A percentile compares a stretch with the other conserved stretches of the same genome.
Conservation (phyloP, 2,113 vertebrate genomes). For the Rutilus rutilus region DNA sequence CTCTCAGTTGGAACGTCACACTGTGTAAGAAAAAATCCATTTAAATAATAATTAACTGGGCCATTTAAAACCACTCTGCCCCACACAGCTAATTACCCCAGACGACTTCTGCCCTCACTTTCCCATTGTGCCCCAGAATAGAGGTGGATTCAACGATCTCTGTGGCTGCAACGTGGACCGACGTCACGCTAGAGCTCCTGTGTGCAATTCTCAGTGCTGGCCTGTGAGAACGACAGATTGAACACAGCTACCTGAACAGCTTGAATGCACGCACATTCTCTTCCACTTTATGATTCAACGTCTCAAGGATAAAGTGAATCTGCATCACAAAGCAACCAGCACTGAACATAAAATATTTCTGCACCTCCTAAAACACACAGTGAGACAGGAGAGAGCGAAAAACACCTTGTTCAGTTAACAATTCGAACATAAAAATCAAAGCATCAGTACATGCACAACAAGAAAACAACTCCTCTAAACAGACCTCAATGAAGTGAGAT, state of each 20-base stretch:
- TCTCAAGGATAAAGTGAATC: constrained; percentile 63
- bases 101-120: constrained; percentile 71
- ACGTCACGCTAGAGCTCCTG: constrained; percentile 49
- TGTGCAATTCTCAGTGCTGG: constrained; percentile 53
- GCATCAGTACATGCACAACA: background rate
- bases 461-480: background rate
- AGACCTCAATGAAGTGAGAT: background rate
- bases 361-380: constrained; percentile 52
- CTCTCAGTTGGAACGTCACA: constrained; percentile 58
- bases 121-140: constrained; percentile 73
- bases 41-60: constrained; percentile 79
- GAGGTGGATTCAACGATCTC: constrained; percentile 58
- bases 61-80: constrained; percentile 74
- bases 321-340: background rate
- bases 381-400: constrained; percentile 30
- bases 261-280: constrained; percentile 1
- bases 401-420: constrained; percentile 14
- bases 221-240: constrained; percentile 61
- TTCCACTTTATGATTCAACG: background rate
- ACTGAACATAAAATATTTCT: constrained; percentile 6
- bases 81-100: constrained; percentile 79
- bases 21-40: constrained; percentile 61
- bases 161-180: constrained; percentile 56
- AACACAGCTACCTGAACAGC: constrained; percentile 42
- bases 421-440: background rate